Base-by-base conservation (phyloP, 2,888 invertebrate species). In the Tenthredo notha region DNA sequence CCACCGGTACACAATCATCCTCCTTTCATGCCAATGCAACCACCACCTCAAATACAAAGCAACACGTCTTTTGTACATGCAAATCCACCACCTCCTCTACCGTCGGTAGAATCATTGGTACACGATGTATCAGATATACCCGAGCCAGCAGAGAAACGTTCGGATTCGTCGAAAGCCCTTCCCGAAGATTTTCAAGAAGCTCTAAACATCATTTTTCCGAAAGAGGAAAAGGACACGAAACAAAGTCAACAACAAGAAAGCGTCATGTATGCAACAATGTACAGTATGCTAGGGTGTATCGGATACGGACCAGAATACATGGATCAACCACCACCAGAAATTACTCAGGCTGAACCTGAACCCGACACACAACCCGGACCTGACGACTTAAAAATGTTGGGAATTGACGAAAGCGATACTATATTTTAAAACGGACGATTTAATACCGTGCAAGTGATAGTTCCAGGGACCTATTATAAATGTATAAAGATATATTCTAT, bases 311-410 rank as follows among this genome's bases (percentile, higher is more conserved):
- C 92, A 0, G 93, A 93, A 25, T 93, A 92, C 77, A 93, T 93
- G 92, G 93, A 93, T 85, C 92, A 93, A 78, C 92, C 92, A 5
- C 93, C 91, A 1, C 91, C 93, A 0, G 93, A 93, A 85, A 93
- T 93, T 7, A 92, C 92, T 2, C 93, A 93, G 70, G 85, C 87
- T 0, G 92, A 92, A 47, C 86, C 89, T 1, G 91, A 93, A 37
- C 87, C 88, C 37, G 89, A 89, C 43, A 93, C 94, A 94, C 93
- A 94, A 91, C 93, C 95, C 93, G 91, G 96, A 95, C 89, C 93
- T 94, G 97, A 97, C 85, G 98, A 98, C 89, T 93, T 98, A 86
- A 97, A 97, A 3, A 96, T 98, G 96, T 94, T 98, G 83, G 98
- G 98, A 0, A 98, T 98, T 82, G 98, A 98, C 91, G 97, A 96